Conservation (phyloP, 1,140 invertebrate genomes). For the Bombus confusus region DNA sequence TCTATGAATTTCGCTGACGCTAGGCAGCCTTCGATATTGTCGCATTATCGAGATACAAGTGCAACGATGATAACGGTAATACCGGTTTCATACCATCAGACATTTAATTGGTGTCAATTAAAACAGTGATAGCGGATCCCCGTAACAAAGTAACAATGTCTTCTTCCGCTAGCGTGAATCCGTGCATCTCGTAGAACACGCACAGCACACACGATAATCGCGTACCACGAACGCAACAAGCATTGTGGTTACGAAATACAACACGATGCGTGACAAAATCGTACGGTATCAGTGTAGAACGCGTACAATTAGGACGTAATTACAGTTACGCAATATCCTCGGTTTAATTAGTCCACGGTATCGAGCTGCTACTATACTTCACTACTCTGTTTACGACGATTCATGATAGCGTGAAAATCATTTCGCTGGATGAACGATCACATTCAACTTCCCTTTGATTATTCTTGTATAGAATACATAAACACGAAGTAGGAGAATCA, state of each 20-base stretch:
- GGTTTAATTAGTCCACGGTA: slow-evolving; percentile 12
- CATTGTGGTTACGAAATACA: slow-evolving; percentile 18
- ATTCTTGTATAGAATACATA: not conserved
- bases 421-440: not conserved
- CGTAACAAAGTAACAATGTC: not conserved
- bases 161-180: not conserved
- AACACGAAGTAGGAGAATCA: not conserved
- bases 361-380: not conserved
- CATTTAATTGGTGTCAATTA: not conserved
- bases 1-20: no score
- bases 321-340: slow-evolving; percentile 29
- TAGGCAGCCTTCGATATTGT: no score
- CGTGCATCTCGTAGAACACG: not conserved
- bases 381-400: not conserved
- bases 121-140: not conserved
- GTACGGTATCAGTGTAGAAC: not conserved
- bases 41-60: no score
- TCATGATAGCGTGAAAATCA: not conserved
- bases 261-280: slow-evolving; percentile 2
- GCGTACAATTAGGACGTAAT: slow-evolving; percentile 20
- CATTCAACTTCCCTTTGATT: not conserved
- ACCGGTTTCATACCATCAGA: no score
- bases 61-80: no score
- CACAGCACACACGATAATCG: slow-evolving; percentile 1
- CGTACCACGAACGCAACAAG: not conserved